Conservation (phyloP, 1,140 invertebrate species). For the Drosophila kurseongensis region DNA sequence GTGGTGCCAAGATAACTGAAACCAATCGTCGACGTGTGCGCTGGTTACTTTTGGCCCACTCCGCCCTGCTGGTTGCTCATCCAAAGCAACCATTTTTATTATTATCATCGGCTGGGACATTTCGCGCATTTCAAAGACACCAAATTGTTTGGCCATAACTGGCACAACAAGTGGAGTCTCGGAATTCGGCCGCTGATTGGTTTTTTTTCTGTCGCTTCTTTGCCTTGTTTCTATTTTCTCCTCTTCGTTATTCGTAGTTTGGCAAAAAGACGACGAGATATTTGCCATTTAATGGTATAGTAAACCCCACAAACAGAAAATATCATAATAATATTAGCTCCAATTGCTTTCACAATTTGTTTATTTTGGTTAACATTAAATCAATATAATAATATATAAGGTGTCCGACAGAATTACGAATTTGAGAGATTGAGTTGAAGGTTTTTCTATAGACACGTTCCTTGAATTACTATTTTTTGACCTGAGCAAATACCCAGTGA, state of each 20-base stretch:
- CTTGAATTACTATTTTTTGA: too few species aligned
- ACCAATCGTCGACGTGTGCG: slow-evolving; percentile 40
- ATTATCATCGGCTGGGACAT: slow-evolving; percentile 57
- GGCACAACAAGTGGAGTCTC: slow-evolving; percentile 61
- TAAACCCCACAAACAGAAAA: slow-evolving; percentile 28
- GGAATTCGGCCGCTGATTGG: slow-evolving; percentile 47
- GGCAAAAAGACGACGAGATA: slow-evolving; percentile 71
- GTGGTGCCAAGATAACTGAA: slow-evolving; percentile 26
- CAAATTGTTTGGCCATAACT: slow-evolving; percentile 73
- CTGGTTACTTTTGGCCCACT: slow-evolving; percentile 43
- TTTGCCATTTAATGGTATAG: slow-evolving; percentile 62
- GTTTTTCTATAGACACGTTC: too few species aligned
- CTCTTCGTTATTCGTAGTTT: slow-evolving; percentile 55
- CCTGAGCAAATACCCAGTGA: too few species aligned
- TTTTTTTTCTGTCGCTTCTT: slow-evolving; percentile 20
- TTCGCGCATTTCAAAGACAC: slow-evolving; percentile 70
- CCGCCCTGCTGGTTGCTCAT: slow-evolving; percentile 25
- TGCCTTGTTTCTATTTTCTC: slow-evolving; percentile 63
- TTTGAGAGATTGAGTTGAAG: too few species aligned
- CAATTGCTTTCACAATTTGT: slow-evolving; percentile 2
- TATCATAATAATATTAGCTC: slow-evolving; percentile 10
- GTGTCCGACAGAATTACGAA: too few species aligned
- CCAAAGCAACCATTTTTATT: slow-evolving; percentile 23
- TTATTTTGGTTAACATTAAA: background rate
- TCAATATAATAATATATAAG: too few species aligned